These are phyloP conservation scores for Cataglyphis altisquamis DNA, from an alignment of 2,888 invertebrate genomes.

Conservation along the genomic window DNA sequence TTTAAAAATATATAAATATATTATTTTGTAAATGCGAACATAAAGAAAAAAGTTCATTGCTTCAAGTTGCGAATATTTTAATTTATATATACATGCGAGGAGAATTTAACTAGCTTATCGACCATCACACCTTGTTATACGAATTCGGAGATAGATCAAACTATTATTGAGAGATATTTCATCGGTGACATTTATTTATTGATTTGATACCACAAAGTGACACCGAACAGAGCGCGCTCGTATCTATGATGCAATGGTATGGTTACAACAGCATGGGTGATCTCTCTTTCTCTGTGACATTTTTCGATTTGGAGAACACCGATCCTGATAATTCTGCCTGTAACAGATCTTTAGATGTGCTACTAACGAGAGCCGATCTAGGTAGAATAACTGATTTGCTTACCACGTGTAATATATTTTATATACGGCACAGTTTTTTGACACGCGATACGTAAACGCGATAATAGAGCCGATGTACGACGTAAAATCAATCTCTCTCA, in stretches of 20 bases:
- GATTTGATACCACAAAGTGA: constrained; percentile 61
- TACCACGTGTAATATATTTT: constrained; percentile 42
- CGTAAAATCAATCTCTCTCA: constrained; percentile 64
- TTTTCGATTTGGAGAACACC: constrained; percentile 13
- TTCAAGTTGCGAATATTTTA: background rate
- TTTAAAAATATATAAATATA: background rate
- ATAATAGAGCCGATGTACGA: constrained; percentile 24
- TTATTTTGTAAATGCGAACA: background rate
- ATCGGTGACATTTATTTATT: constrained; percentile 67
- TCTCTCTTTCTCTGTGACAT: constrained; percentile 23
- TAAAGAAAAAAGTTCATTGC: background rate
- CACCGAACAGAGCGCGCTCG: constrained; percentile 31
- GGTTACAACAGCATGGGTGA: background rate
- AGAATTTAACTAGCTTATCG: constrained; percentile 1
- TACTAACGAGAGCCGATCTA: constrained; percentile 60
- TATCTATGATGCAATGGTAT: background rate
- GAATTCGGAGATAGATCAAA: background rate
- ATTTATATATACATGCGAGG: background rate
- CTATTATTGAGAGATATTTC: constrained; percentile 50
- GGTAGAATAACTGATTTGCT: constrained; percentile 55
- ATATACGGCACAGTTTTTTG: constrained; percentile 20
- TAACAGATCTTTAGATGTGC: constrained; percentile 17
- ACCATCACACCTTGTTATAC: background rate
- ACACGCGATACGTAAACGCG: constrained; percentile 45
- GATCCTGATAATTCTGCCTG: constrained; percentile 2